These are phyloP conservation scores for Pyxicephalus adspersus DNA, from an alignment of 2,113 vertebrate species.

Conservation along the genomic window DNA sequence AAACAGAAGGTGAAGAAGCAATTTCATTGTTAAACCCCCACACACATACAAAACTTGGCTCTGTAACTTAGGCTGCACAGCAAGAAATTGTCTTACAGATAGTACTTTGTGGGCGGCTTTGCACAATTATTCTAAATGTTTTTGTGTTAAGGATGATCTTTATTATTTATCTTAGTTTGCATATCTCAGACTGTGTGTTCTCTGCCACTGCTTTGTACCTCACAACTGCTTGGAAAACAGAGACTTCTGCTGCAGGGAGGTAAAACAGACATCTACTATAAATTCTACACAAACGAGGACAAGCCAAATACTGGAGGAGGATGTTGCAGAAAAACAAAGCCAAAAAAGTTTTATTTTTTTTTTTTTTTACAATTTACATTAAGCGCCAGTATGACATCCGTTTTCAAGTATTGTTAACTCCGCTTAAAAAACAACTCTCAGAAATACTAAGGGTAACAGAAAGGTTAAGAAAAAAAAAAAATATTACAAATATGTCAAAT, in stretches of 20 bases:
- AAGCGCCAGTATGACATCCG: too few species aligned
- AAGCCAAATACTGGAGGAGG: background rate
- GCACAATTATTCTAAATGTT: constrained; percentile 4
- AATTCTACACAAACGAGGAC: constrained; percentile 40
- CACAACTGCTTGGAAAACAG: constrained; percentile 19
- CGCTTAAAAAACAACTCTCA: too few species aligned
- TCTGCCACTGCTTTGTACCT: constrained; percentile 10
- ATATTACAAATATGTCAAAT: too few species aligned
- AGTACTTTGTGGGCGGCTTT: constrained; percentile 7
- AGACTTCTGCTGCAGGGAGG: constrained; percentile 36
- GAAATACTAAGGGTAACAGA: too few species aligned
- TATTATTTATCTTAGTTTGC: constrained; percentile 14
- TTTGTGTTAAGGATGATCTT: background rate
- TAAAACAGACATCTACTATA: constrained; percentile 30
- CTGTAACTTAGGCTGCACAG: background rate
- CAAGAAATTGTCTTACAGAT: background rate
- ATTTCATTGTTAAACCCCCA: background rate
- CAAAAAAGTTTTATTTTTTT: background rate
- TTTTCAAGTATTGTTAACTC: too few species aligned
- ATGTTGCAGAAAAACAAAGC: background rate
- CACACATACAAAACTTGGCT: background rate
- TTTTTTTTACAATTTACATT: background rate
- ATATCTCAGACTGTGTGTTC: background rate
- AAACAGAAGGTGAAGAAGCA: background rate
- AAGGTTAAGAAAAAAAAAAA: too few species aligned